These are phyloP conservation scores for Isotomurus palustris DNA, from an alignment of 2,888 invertebrate genomes.

Conservation along the genomic window DNA sequence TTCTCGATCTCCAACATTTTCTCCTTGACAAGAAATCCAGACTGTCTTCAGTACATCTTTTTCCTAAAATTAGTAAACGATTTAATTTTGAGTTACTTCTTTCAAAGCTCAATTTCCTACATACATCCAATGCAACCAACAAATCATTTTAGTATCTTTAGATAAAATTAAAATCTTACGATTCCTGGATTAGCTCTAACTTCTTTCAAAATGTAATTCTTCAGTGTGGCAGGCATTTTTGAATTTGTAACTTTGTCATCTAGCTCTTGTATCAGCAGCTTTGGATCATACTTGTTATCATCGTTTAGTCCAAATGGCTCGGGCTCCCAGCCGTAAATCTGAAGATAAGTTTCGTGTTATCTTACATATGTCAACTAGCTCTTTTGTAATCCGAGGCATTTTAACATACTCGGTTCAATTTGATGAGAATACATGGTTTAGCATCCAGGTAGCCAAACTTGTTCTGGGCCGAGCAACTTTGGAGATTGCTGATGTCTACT, in stretches of 20 bases:
- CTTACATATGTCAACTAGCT: too few species aligned
- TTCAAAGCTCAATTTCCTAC: too few species aligned
- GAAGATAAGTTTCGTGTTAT: too few species aligned
- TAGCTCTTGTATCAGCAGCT: constrained; percentile 48
- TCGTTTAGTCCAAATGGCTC: constrained; percentile 11
- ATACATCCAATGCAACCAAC: too few species aligned
- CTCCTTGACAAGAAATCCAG: constrained; percentile 15
- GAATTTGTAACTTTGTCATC: constrained; percentile 10
- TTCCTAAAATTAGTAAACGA: too few species aligned
- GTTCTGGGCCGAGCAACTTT: constrained; percentile 69
- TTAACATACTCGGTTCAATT: constrained; percentile 9
- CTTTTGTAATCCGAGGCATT: background rate
- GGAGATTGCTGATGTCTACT: constrained; percentile 67
- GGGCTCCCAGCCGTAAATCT: constrained; percentile 17
- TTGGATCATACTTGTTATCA: background rate
- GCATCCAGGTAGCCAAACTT: constrained; percentile 73
- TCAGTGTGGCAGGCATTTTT: constrained; percentile 16
- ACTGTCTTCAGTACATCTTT: constrained; percentile 39
- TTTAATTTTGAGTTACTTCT: constrained; percentile 6
- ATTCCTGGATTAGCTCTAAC: background rate
- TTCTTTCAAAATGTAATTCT: constrained; percentile 2
- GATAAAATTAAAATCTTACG: background rate
- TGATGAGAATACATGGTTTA: constrained; percentile 13
- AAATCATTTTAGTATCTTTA: background rate
- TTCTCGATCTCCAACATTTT: constrained; percentile 15